Evolutionary conservation across 1,140 invertebrate species (phyloP).

Genomic region (Pseudomyrmex pallidus): DNA sequence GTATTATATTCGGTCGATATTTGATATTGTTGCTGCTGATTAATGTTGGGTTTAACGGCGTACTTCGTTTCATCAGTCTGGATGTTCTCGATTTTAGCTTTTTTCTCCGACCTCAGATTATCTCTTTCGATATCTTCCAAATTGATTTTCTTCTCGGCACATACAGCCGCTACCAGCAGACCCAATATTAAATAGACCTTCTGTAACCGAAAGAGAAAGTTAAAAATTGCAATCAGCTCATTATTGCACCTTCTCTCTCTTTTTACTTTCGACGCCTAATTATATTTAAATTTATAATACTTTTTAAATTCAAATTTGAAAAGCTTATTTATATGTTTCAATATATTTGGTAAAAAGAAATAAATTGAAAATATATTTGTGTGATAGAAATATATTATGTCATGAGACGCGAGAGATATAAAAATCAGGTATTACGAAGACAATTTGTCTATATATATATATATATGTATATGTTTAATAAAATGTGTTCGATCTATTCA

Average conservation of each 20-base stretch:
- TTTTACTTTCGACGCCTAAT: not conserved
- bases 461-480: not conserved
- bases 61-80: constrained; percentile 72
- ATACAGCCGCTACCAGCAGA: constrained; percentile 65
- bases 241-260: not conserved
- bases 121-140: constrained; percentile 82
- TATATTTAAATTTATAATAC: constrained; percentile 1
- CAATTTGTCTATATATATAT: too few species aligned
- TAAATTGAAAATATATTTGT: not conserved
- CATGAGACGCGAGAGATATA: not conserved
- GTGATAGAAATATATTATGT: not conserved
- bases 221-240: constrained; percentile 6
- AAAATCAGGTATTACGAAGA: not conserved
- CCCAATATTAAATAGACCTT: constrained; percentile 67
- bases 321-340: not conserved
- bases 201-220: constrained; percentile 65
- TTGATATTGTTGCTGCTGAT: constrained; percentile 73
- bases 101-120: constrained; percentile 75
- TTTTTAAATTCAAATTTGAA: not conserved
- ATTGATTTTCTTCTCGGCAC: constrained; percentile 78
- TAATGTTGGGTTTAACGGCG: constrained; percentile 66
- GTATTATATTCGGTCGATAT: constrained; percentile 60
- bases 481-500: not conserved
- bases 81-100: constrained; percentile 62
- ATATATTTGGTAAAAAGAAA: not conserved